Percentiles rank a stretch among this genome's conserved stretches.
phyloP scores from a whole-genome alignment of 2,888 invertebrate species.

The Pomacea canaliculata region DNA sequence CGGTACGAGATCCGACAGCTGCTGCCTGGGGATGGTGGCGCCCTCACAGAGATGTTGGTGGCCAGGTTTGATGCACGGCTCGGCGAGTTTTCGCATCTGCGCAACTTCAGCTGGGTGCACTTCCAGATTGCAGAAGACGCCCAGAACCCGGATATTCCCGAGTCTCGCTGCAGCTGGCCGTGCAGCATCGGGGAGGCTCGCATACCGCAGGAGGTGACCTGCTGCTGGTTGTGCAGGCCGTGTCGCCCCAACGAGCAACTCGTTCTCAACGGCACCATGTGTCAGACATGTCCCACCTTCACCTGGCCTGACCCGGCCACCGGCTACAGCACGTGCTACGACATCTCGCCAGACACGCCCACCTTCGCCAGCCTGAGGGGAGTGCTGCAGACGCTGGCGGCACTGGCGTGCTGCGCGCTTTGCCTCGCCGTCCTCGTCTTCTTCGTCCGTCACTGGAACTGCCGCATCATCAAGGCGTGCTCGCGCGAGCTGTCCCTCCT shows the following conservation, averaged over 20 bases:
- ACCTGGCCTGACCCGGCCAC: conserved; percentile 41
- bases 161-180: conserved; percentile 29
- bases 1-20: conserved; percentile 23
- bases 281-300: conserved; percentile 34
- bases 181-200: conserved; percentile 14
- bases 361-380: conserved; percentile 20
- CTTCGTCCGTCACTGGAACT: conserved; percentile 32
- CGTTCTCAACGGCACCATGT: conserved; percentile 31
- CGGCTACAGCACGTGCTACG: conserved; percentile 26
- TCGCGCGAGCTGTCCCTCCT: conserved; percentile 54
- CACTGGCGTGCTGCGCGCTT: conserved; percentile 15
- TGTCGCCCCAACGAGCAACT: conserved; percentile 41
- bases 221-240: conserved; percentile 44
- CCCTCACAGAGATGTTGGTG: not conserved
- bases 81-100: not conserved
- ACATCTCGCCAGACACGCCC: conserved; percentile 24
- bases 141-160: conserved; percentile 5
- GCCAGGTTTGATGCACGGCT: not conserved
- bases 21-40: not conserved
- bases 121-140: not conserved
- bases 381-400: conserved; percentile 21
- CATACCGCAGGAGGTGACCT: conserved; percentile 30
- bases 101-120: conserved; percentile 8
- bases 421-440: conserved; percentile 10
- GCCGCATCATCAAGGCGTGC: conserved; percentile 56